These are phyloP conservation scores for Serranochromis macrocephalus DNA, from an alignment of 2,113 vertebrate genomes.

Conservation along the genomic window DNA sequence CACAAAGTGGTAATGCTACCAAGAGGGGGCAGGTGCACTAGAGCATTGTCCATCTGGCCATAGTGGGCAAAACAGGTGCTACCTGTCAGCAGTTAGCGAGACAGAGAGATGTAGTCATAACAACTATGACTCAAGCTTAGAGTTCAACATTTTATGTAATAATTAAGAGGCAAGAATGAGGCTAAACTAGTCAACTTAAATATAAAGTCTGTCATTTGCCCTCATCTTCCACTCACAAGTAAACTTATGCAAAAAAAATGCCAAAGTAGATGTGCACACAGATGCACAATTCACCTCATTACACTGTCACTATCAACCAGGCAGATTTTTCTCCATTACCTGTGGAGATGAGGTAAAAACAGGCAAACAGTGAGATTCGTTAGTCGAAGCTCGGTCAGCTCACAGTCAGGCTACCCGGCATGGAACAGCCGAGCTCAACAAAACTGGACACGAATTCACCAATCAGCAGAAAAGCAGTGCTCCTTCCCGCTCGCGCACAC, in stretches of 20 bases:
- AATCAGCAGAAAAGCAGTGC: constrained; percentile 22
- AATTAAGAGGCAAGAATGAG: background rate
- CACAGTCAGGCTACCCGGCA: background rate
- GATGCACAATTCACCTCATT: background rate
- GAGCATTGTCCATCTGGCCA: constrained; percentile 53
- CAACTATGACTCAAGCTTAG: background rate
- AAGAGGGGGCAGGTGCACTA: constrained; percentile 26
- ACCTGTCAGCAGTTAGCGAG: constrained; percentile 33
- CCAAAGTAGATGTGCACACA: background rate
- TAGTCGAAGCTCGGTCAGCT: background rate
- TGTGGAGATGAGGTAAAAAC: background rate
- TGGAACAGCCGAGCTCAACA: constrained; percentile 6
- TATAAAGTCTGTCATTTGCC: background rate
- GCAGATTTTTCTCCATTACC: background rate
- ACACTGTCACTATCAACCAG: background rate
- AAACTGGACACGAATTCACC: constrained; percentile 30
- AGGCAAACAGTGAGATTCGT: background rate
- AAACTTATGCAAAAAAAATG: background rate
- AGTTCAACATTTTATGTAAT: background rate
- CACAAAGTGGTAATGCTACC: constrained; percentile 7
- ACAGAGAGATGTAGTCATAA: background rate
- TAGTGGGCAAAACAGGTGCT: constrained; percentile 44
- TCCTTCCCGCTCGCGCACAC: background rate
- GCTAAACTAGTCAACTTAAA: background rate
- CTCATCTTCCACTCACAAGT: background rate